Evolutionary conservation across 2,113 vertebrate species (phyloP).

Genomic region (Oophaga pumilio): DNA sequence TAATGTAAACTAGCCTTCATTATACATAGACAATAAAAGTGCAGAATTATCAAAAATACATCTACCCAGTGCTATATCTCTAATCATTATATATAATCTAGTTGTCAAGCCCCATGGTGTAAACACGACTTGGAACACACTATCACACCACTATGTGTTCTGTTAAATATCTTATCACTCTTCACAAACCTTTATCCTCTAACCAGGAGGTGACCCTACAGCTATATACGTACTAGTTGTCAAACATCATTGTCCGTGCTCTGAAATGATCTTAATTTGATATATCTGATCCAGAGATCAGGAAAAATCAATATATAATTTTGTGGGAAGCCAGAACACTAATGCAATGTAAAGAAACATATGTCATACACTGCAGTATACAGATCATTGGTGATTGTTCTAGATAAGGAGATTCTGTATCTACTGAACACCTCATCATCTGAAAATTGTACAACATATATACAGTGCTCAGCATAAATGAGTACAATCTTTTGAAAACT

Average conservation of each 20-base stretch:
- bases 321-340: conserved; percentile 43
- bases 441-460: background rate
- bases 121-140: background rate
- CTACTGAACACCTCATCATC: background rate
- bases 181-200: conserved; percentile 28
- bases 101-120: background rate
- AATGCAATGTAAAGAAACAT: conserved; percentile 50
- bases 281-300: conserved; percentile 52
- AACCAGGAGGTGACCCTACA: conserved; percentile 48
- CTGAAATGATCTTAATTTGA: conserved; percentile 57
- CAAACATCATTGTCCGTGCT: conserved; percentile 46
- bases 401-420: conserved; percentile 30
- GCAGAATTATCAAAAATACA: background rate
- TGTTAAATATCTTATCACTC: conserved; percentile 31
- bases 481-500: no score
- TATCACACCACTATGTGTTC: background rate
- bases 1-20: background rate
- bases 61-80: background rate
- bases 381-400: conserved; percentile 31
- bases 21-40: background rate
- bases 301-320: conserved; percentile 57
- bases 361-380: conserved; percentile 42
- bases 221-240: conserved; percentile 54
- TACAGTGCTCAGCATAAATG: background rate
- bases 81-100: conserved; percentile 36